Evolutionary conservation across 2,113 vertebrate genomes (phyloP).

Genomic region (Larimichthys crocea): DNA sequence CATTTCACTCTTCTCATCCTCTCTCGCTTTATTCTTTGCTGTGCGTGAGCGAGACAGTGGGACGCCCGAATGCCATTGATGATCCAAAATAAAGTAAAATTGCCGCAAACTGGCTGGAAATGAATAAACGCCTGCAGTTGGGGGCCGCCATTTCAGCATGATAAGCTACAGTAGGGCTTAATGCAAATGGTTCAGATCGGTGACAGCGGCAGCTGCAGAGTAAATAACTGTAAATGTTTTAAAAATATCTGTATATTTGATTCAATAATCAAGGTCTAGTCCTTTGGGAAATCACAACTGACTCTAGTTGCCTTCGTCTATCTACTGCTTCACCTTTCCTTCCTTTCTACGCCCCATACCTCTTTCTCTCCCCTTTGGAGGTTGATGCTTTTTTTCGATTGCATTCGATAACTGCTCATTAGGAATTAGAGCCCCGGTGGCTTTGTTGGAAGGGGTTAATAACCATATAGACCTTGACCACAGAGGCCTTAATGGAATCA

Average conservation of each 20-base stretch:
- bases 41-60: constrained; percentile 15
- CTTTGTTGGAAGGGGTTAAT: constrained; percentile 65
- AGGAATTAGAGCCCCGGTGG: constrained; percentile 48
- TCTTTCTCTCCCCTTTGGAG: constrained; percentile 25
- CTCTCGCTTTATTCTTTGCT: constrained; percentile 19
- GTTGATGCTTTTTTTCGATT: constrained; percentile 10
- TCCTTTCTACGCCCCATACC: constrained; percentile 14
- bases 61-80: constrained; percentile 12
- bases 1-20: constrained; percentile 13
- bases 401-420: constrained; percentile 58
- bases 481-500: constrained; percentile 67
- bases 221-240: constrained; percentile 26
- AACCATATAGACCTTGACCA: constrained; percentile 64
- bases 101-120: constrained; percentile 8
- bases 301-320: not conserved
- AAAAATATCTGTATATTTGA: not conserved
- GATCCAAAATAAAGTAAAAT: constrained; percentile 40
- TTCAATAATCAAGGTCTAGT: not conserved
- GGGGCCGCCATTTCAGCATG: not conserved
- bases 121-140: not conserved
- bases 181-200: constrained; percentile 12
- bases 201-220: not conserved
- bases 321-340: not conserved
- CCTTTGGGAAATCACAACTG: not conserved
- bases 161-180: not conserved